Evolutionary conservation across 2,888 invertebrate species (phyloP), one percentile per base, ranked within the genome.

Genomic region (Tachystola acroxantha): DNA sequence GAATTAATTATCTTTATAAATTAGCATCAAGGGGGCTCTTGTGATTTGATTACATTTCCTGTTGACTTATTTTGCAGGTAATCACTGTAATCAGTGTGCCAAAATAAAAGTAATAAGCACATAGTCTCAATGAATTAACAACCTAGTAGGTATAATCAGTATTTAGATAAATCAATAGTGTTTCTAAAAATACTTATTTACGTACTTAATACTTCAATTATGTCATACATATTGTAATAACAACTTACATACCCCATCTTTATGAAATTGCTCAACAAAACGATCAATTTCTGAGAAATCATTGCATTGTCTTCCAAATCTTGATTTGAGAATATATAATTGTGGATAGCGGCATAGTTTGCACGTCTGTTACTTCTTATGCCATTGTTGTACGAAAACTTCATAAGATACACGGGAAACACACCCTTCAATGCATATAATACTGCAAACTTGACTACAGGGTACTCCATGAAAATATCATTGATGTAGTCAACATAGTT

Each of bases 221-320:
- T n/a, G n/a, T n/a, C n/a, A n/a, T n/a, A n/a, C n/a, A n/a, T n/a
- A n/a, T n/a, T n/a, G n/a, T n/a, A n/a, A n/a, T n/a, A n/a, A n/a
- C n/a, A n/a, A n/a, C n/a, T n/a, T n/a, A 39, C 62, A 66, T 57
- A 84, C 85, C 84, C 73, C 9, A 76, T 43, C 43, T 57, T 69
- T 10, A 82, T 69, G 36, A 82, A 86, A 45, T 80, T 82, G 12
- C 45, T 62, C 57, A 68, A 68, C 20, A 86, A 40, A 5, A 44
- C 58, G 1, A 64, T 46, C 7, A 84, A 36, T 41, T 46, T 67
- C n/a, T 64, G 46, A 2, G 56, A 43, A 3, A 62, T 44, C 6
- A 50, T 2, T 16, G 67, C 57, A 7, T 46, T 40, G 7, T 50
- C 42, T 7, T 38, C 43, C 3, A 52, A 32, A 16, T 55, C 40